Evolutionary conservation across 2,113 vertebrate species (phyloP).

Genomic region (Petaurus breviceps): DNA sequence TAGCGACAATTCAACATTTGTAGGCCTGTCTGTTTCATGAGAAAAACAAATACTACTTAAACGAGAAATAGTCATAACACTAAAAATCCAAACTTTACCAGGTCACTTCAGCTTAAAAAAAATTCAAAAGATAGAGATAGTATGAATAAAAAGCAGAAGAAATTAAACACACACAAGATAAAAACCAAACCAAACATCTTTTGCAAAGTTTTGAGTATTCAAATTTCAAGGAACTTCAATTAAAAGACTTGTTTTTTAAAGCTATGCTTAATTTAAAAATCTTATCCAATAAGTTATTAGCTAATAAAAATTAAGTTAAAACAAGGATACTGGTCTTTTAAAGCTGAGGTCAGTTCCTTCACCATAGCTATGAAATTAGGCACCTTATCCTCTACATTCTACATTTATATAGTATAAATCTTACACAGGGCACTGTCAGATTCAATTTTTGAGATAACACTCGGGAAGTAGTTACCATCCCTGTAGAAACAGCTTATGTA

Average conservation of each 20-base stretch:
- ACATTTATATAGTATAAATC: constrained; percentile 50
- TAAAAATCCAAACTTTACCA: constrained; percentile 44
- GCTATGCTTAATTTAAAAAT: constrained; percentile 61
- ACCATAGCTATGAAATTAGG: constrained; percentile 32
- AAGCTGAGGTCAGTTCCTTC: constrained; percentile 77
- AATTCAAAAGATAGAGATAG: constrained; percentile 38
- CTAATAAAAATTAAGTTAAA: constrained; percentile 56
- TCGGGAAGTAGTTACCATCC: constrained; percentile 37
- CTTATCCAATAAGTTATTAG: constrained; percentile 36
- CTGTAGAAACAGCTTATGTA: neutral
- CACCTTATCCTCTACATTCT: constrained; percentile 74
- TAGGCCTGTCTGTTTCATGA: neutral
- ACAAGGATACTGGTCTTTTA: constrained; percentile 68
- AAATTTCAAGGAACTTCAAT: constrained; percentile 44
- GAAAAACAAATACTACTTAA: constrained; percentile 12
- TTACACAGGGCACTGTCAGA: constrained; percentile 10
- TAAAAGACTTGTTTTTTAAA: constrained; percentile 43
- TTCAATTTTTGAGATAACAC: constrained; percentile 55
- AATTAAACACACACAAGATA: constrained; percentile 45
- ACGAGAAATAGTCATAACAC: constrained; percentile 15
- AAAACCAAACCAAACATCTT: constrained; percentile 10
- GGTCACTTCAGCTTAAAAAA: neutral
- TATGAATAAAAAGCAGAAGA: constrained; percentile 41
- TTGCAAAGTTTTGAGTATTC: constrained; percentile 41
- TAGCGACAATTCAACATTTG: neutral